These are phyloP conservation scores for Physocephala rufipes DNA, from an alignment of 2,888 invertebrate genomes.

Conservation along the genomic window DNA sequence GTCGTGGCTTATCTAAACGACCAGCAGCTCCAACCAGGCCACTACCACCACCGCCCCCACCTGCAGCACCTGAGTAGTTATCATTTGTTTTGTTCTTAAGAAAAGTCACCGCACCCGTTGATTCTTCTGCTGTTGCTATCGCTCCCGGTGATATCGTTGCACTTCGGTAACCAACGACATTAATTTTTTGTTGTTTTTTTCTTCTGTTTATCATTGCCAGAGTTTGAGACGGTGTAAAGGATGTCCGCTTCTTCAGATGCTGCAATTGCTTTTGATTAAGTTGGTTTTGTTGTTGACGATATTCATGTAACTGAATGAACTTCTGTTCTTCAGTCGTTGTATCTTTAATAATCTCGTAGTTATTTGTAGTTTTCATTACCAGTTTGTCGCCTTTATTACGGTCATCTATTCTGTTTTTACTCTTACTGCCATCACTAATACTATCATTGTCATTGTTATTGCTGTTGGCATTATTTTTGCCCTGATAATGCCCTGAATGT, in stretches of 20 bases:
- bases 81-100: slow-evolving; percentile 19
- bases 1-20: slow-evolving; percentile 49
- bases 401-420: slow-evolving; percentile 6
- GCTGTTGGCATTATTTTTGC: background rate
- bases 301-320: slow-evolving; percentile 40
- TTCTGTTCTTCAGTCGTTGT: slow-evolving; percentile 20
- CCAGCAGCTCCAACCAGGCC: no score
- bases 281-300: slow-evolving; percentile 32
- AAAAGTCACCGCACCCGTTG: slow-evolving; percentile 37
- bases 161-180: slow-evolving; percentile 41
- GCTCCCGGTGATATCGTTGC: slow-evolving; percentile 12
- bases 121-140: slow-evolving; percentile 23
- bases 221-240: slow-evolving; percentile 63
- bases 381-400: background rate
- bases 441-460: slow-evolving; percentile 9
- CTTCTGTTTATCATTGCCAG: slow-evolving; percentile 57
- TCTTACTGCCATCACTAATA: slow-evolving; percentile 5
- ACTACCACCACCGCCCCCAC: slow-evolving; percentile 25
- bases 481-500: background rate
- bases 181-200: slow-evolving; percentile 43
- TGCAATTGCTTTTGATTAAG: slow-evolving; percentile 58
- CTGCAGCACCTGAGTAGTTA: slow-evolving; percentile 33
- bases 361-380: background rate
- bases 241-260: slow-evolving; percentile 60
- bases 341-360: slow-evolving; percentile 4